Evolutionary conservation across 2,113 vertebrate species (phyloP).

Genomic region (Psilopsiagon aymara): DNA sequence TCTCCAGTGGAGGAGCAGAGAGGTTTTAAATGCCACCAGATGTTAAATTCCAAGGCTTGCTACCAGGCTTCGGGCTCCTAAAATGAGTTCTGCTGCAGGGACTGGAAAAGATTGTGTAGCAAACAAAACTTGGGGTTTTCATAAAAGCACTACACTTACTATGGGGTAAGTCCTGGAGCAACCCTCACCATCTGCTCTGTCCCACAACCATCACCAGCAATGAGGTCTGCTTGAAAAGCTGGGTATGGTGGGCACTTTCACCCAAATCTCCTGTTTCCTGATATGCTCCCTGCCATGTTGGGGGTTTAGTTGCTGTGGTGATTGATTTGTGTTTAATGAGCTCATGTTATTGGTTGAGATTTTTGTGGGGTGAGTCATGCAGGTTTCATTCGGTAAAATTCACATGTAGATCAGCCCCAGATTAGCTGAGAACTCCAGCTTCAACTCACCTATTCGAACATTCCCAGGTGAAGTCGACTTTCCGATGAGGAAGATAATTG

Average conservation of each 20-base stretch:
- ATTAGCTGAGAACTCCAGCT: slow-evolving; percentile 30
- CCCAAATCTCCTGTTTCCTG: background rate
- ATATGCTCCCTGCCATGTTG: background rate
- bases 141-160: background rate
- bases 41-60: background rate
- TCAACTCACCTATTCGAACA: slow-evolving; percentile 30
- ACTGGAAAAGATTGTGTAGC: rapidly evolving
- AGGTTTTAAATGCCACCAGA: background rate
- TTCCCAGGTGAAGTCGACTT: slow-evolving; percentile 51
- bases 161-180: background rate
- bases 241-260: slow-evolving; percentile 11
- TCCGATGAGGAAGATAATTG: slow-evolving; percentile 57
- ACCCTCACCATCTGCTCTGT: background rate
- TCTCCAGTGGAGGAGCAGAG: background rate
- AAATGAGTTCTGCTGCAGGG: background rate
- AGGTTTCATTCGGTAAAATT: slow-evolving; percentile 33
- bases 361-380: slow-evolving; percentile 56
- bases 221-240: background rate
- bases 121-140: background rate
- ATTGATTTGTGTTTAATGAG: slow-evolving; percentile 61
- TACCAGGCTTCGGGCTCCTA: background rate
- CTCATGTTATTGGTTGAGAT: slow-evolving; percentile 64
- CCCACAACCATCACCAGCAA: background rate
- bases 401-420: slow-evolving; percentile 36
- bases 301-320: slow-evolving; percentile 37